Evolutionary conservation across 2,797 vertebrate genomes (phyloP).

Genomic region (Enteromius fasciolatus): DNA sequence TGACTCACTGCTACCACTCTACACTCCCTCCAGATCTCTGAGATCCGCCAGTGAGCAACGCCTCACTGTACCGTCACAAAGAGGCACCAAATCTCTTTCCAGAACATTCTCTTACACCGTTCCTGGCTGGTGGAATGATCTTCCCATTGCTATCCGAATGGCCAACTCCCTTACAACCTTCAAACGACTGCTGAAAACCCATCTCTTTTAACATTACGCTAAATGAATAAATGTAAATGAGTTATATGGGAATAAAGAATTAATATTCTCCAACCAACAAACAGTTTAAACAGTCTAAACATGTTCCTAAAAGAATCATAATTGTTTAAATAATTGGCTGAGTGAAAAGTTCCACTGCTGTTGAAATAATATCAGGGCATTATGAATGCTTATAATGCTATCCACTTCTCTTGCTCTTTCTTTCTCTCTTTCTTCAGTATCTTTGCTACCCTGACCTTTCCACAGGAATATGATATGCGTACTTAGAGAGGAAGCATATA

Average conservation of each 20-base stretch:
- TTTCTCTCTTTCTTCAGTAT: background rate
- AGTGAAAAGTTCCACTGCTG: background rate
- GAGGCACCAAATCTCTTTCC: too few species aligned
- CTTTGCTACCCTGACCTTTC: conserved; percentile 5
- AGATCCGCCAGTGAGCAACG: too few species aligned
- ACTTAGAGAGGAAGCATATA: conserved; percentile 68
- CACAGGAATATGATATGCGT: conserved; percentile 60
- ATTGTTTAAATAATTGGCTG: background rate
- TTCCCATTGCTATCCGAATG: too few species aligned
- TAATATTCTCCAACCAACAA: background rate
- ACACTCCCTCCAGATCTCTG: too few species aligned
- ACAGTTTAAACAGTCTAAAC: background rate
- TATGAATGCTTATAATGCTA: background rate
- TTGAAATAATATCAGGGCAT: background rate
- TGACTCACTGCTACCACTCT: too few species aligned
- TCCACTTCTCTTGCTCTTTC: background rate
- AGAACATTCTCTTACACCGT: too few species aligned
- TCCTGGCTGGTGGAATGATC: too few species aligned
- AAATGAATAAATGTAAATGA: too few species aligned
- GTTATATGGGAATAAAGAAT: background rate
- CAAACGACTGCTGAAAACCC: too few species aligned
- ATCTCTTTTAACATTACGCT: too few species aligned
- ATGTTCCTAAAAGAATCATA: background rate
- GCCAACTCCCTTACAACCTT: too few species aligned
- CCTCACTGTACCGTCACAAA: too few species aligned